Conservation (phyloP, 2,888 invertebrate species). For the Capitulum mitella region DNA sequence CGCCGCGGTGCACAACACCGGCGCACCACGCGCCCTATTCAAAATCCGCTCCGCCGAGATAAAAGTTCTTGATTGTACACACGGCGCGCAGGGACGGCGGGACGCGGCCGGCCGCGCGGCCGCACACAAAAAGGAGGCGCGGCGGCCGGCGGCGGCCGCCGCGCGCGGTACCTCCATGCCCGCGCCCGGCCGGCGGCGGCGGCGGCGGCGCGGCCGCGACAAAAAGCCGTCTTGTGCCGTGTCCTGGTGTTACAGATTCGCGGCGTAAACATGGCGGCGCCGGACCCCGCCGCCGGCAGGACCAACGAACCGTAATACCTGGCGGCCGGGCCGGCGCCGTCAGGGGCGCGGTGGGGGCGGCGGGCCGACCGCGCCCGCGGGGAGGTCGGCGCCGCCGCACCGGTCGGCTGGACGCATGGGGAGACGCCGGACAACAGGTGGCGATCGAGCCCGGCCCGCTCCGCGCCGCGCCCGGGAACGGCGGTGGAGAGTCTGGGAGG, state of each 20-base stretch:
- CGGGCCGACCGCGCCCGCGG: neutral
- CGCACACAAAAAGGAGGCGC: neutral
- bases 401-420: too few relatives aligned
- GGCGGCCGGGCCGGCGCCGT: neutral
- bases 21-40: neutral
- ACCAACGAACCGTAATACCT: neutral
- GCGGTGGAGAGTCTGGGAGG: too few relatives aligned
- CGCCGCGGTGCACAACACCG: neutral
- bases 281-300: neutral
- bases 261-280: neutral
- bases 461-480: too few relatives aligned
- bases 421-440: too few relatives aligned
- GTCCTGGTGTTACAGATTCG: constrained; percentile 14
- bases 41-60: neutral
- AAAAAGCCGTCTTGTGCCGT: neutral
- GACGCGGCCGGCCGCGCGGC: neutral
- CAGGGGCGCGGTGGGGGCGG: neutral
- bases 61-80: constrained; percentile 13
- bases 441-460: too few relatives aligned
- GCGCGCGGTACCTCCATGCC: too few relatives aligned
- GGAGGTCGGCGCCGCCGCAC: neutral
- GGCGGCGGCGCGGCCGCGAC: neutral
- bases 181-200: neutral
- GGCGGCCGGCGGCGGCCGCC: neutral
- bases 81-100: neutral